Conservation (phyloP, 1,140 invertebrate genomes). For the Caenorhabditis brenneri region DNA sequence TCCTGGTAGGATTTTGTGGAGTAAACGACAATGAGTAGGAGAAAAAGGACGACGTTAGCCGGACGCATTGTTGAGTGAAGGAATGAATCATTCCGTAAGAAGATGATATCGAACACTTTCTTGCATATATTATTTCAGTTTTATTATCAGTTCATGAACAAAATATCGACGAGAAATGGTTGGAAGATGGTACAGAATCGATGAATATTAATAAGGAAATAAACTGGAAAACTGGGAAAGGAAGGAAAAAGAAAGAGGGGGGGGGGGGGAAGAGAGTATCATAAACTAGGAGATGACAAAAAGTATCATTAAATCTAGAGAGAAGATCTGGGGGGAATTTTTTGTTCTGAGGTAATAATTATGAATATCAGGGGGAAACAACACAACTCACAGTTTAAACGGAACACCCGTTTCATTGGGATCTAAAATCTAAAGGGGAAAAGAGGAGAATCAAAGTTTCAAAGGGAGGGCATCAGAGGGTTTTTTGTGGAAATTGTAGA, state of each 20-base stretch:
- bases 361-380: not conserved
- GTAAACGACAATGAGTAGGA: not conserved
- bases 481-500: not conserved
- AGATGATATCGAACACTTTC: not conserved
- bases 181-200: not conserved
- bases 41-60: no score
- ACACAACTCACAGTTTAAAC: conserved; percentile 3
- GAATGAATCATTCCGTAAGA: not conserved
- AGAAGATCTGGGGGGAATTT: not conserved
- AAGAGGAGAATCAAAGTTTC: not conserved
- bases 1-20: no score
- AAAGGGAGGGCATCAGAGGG: not conserved
- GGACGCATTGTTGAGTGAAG: not conserved
- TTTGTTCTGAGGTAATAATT: not conserved
- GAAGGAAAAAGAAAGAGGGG: not conserved
- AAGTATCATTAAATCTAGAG: not conserved
- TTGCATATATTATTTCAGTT: conserved; percentile 10
- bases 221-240: not conserved
- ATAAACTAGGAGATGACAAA: not conserved
- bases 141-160: conserved; percentile 28
- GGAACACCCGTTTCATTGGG: not conserved
- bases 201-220: not conserved
- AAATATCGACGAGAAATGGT: not conserved
- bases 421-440: not conserved
- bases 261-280: not conserved